Evolutionary conservation across 2,888 invertebrate genomes (phyloP).

Genomic region (Tipula lateralis): DNA sequence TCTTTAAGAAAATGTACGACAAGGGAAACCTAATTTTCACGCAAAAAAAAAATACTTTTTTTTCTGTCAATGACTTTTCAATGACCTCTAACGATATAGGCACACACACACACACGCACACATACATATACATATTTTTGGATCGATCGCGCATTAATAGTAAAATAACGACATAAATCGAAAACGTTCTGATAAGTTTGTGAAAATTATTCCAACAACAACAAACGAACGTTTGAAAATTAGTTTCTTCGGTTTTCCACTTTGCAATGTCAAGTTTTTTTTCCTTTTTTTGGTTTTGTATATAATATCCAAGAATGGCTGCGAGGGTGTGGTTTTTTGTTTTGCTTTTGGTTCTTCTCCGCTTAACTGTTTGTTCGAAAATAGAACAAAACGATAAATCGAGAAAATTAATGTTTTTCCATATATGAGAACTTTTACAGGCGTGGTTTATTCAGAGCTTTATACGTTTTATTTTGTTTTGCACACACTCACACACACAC

Average conservation of each 20-base stretch:
- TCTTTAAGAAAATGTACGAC: not conserved
- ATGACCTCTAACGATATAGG: conserved; percentile 24
- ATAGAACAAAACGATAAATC: not conserved
- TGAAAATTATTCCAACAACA: not conserved
- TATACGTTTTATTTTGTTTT: not conserved
- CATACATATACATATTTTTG: not conserved
- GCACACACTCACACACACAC: not conserved
- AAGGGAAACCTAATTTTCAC: not conserved
- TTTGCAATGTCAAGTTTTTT: not conserved
- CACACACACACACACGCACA: not conserved
- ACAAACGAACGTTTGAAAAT: not conserved
- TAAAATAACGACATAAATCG: not conserved
- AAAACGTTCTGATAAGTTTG: not conserved
- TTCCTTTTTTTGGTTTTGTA: not conserved
- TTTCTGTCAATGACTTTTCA: conserved; percentile 25
- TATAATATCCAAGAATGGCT: conserved; percentile 13
- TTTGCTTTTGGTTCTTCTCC: not conserved
- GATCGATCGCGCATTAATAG: not conserved
- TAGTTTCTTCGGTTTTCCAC: conserved; percentile 1
- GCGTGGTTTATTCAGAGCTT: conserved; percentile 5
- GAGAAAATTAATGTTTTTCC: not conserved
- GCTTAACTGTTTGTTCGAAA: not conserved
- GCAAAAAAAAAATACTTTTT: not conserved
- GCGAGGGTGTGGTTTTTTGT: conserved; percentile 30
- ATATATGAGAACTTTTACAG: not conserved